Evolutionary conservation across 2,113 vertebrate species (phyloP).

Genomic region (Nothocercus nigrocapillus): DNA sequence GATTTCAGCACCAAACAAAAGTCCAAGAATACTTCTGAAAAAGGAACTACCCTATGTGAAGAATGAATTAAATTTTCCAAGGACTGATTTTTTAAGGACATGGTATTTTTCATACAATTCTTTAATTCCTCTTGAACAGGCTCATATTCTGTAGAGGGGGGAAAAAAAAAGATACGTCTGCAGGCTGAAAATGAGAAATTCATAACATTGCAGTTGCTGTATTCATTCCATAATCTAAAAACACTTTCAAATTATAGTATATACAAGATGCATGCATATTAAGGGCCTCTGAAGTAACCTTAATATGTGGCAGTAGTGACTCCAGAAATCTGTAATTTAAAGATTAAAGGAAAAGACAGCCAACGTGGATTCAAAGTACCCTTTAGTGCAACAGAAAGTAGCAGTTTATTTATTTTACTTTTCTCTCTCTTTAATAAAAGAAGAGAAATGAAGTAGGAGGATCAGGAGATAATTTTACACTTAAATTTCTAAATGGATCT

Average conservation of each 20-base stretch:
- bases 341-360: not conserved
- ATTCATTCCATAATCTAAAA: not conserved
- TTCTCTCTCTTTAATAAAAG: not conserved
- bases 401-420: not conserved
- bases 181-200: not conserved
- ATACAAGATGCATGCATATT: not conserved
- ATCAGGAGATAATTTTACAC: not conserved
- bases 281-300: not conserved
- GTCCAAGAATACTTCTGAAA: not conserved
- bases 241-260: not conserved
- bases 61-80: not conserved
- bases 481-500: not conserved
- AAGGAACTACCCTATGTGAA: not conserved
- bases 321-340: fast-evolving
- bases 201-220: not conserved
- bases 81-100: not conserved
- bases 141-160: not conserved
- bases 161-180: not conserved
- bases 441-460: not conserved
- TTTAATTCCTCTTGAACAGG: not conserved
- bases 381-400: not conserved
- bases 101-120: not conserved
- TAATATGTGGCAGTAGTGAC: not conserved
- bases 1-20: not conserved
- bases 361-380: not conserved